A percentile compares a stretch with the other conserved stretches of the same genome.
These are phyloP conservation scores for Tortrix viridana DNA, from an alignment of 2,888 invertebrate species.

Conservation along the genomic window DNA sequence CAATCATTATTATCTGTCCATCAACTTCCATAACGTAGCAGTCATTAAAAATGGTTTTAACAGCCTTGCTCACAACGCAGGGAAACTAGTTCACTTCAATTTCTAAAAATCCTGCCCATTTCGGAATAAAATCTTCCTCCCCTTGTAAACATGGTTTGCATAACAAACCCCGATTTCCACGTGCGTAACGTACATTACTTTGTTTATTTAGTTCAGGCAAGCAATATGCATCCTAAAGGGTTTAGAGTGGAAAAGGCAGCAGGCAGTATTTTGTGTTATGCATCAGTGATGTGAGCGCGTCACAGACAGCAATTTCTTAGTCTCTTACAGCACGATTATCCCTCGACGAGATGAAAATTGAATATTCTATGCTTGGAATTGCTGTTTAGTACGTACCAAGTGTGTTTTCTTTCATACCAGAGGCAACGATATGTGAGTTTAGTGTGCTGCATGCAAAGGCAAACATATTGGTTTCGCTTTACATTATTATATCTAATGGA, in stretches of 20 bases:
- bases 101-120: background rate
- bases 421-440: conserved; percentile 18
- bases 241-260: conserved; percentile 29
- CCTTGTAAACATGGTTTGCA: conserved; percentile 8
- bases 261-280: conserved; percentile 40
- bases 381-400: conserved; percentile 24
- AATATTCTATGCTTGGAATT: conserved; percentile 49
- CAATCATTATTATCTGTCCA: too few species aligned
- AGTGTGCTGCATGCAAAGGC: conserved; percentile 4
- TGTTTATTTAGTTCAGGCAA: conserved; percentile 31
- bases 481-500: background rate
- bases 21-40: too few species aligned
- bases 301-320: conserved; percentile 44
- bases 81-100: too few species aligned
- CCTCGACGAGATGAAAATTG: conserved; percentile 51
- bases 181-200: conserved; percentile 22
- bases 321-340: conserved; percentile 46
- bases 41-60: too few species aligned
- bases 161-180: conserved; percentile 11
- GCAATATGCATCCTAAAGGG: conserved; percentile 32
- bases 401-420: conserved; percentile 23
- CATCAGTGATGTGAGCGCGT: conserved; percentile 48
- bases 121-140: conserved; percentile 13
- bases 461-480: background rate
- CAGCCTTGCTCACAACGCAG: too few species aligned